A percentile compares a stretch with the other conserved stretches of the same genome.
These are phyloP conservation scores for Tauraco erythrolophus DNA, from an alignment of 2,113 vertebrate species.

Conservation along the genomic window DNA sequence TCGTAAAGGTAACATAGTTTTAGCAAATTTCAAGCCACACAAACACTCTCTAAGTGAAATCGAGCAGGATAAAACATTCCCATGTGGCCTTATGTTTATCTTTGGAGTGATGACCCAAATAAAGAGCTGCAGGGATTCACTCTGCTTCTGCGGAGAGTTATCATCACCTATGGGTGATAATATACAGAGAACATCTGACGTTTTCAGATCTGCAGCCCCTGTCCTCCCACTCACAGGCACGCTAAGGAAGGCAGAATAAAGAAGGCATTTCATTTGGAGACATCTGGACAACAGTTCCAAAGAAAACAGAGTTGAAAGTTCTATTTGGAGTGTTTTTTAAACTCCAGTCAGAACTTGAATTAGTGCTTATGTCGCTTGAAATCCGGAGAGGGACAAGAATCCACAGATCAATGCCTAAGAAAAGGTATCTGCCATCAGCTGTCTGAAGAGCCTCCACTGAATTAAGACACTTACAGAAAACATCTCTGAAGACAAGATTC, in stretches of 20 bases:
- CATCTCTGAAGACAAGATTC: background rate
- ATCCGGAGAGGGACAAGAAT: background rate
- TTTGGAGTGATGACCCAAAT: background rate
- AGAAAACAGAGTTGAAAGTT: background rate
- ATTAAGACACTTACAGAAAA: background rate
- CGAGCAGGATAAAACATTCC: background rate
- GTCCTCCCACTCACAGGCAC: background rate
- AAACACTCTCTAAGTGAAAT: background rate
- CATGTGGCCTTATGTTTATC: accelerated
- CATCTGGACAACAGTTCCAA: background rate
- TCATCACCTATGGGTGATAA: background rate
- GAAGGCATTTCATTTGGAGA: background rate
- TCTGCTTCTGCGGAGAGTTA: background rate
- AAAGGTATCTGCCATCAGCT: background rate
- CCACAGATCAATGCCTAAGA: background rate
- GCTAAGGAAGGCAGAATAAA: background rate
- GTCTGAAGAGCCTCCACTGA: background rate
- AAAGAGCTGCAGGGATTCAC: background rate
- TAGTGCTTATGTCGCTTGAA: background rate
- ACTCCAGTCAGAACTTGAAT: background rate
- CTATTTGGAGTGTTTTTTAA: background rate
- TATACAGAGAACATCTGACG: accelerated
- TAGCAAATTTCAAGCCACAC: background rate
- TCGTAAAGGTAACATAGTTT: background rate
- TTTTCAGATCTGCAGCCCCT: background rate